Evolutionary conservation across 2,797 vertebrate species (phyloP), one percentile per base, ranked within the genome.

Genomic region (Anguilla pacifica): DNA sequence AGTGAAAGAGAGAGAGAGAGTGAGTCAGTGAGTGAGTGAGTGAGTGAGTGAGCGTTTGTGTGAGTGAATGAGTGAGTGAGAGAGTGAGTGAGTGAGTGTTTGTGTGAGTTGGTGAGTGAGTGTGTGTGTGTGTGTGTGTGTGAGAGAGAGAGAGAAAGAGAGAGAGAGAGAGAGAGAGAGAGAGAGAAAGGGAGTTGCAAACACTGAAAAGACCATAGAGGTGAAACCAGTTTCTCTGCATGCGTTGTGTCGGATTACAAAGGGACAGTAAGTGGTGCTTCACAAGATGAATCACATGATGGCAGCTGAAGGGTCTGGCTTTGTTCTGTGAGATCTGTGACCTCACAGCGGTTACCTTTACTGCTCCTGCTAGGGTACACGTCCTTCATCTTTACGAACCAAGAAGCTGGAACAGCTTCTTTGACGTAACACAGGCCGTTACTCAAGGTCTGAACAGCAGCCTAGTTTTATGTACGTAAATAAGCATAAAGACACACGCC

Each of bases 211-310:
- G 86, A 77, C 31, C 4, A 74, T 59, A 22, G 22, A n/a, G 61
- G 22, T n/a, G 6, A 67, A 89, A 92, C 91, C 92, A 86, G 92
- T 94, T 94, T 74, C 31, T 90, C 87, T 0, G 88, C 89, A 61
- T 91, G 25, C 87, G 92, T 87, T 85, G 31, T 77, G 15, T 77
- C 35, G 11, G 15, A 77, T 77, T 74, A 35, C 70, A 74, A 35
- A 2, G 31, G 31, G 70, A 74, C 70, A 74, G 28, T 22, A 67
- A 25, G 19, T 61, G 13, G 15, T 1, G 55, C 55, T 15, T 57
- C 15, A 15, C 15, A 2, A 5, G 15, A 15, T 57, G 9, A 57
- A 35, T 35, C 35, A 35, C 35, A 57, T 10, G 5, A 15, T 1
- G 55, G 15, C 57, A 15, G 57, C 19, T 19, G 15, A 11, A 61